Evolutionary conservation across 2,797 vertebrate species (phyloP).

Genomic region (Rhabdophis nuchalis): DNA sequence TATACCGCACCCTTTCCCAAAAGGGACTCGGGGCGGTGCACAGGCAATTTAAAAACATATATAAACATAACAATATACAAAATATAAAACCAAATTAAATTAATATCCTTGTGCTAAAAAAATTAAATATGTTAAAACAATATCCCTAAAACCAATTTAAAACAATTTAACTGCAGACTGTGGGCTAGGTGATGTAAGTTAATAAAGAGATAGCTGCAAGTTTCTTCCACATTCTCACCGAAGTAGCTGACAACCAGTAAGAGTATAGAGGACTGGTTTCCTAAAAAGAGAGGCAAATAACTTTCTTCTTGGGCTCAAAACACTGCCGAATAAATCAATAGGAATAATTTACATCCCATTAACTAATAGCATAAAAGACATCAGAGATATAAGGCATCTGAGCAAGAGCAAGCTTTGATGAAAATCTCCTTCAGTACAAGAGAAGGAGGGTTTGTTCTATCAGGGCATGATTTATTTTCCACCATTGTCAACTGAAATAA

Average conservation of each 20-base stretch:
- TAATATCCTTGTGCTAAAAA: no score
- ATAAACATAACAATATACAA: no score
- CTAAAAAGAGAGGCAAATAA: conserved; percentile 9
- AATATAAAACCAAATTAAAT: no score
- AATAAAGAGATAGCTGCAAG: not conserved
- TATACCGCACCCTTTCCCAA: no score
- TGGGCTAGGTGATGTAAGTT: no score
- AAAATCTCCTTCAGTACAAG: conserved; percentile 19
- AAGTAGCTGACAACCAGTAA: not conserved
- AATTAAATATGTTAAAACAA: no score
- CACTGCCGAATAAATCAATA: conserved; percentile 22
- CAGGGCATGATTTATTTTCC: conserved; percentile 24
- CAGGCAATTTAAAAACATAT: no score
- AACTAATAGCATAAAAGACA: conserved; percentile 41
- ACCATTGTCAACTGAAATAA: conserved; percentile 30
- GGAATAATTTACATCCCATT: conserved; percentile 31
- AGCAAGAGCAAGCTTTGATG: not conserved
- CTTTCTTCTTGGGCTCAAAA: conserved; percentile 16
- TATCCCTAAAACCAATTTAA: no score
- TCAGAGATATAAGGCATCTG: not conserved
- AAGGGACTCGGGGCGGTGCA: no score
- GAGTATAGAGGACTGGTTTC: not conserved
- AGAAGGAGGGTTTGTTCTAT: conserved; percentile 15
- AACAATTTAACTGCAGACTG: no score
- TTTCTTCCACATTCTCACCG: not conserved